A percentile compares a stretch with the other conserved stretches of the same genome.
These are phyloP conservation scores for human (Homo sapiens) DNA, from an alignment of 2,113 vertebrate genomes.

Conservation along the genomic window DNA sequence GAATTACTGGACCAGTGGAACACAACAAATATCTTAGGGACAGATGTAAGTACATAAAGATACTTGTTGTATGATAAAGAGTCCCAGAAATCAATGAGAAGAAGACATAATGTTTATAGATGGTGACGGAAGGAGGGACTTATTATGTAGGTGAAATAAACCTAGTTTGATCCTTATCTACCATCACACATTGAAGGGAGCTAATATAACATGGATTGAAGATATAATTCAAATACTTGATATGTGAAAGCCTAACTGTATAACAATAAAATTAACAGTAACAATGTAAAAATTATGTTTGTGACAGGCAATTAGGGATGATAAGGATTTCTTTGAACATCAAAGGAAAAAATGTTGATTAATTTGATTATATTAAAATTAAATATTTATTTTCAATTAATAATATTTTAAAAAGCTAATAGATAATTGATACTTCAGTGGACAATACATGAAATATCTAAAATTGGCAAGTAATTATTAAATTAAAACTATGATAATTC, in stretches of 20 bases:
- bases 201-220: background rate
- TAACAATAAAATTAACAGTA: background rate
- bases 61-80: background rate
- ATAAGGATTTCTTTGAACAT: background rate
- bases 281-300: background rate
- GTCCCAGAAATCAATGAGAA: background rate
- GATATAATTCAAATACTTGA: background rate
- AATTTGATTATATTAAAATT: background rate
- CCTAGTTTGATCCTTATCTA: background rate
- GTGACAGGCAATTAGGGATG: background rate
- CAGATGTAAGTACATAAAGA: background rate
- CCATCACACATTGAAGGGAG: background rate
- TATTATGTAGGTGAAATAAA: background rate
- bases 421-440: background rate
- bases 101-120: background rate
- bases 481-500: background rate
- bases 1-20: too few relatives aligned
- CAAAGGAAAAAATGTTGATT: background rate
- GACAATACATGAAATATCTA: background rate
- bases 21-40: background rate
- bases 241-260: background rate
- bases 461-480: background rate
- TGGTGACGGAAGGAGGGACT: background rate
- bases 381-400: background rate
- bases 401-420: background rate